These are phyloP conservation scores for Syrmaticus mikado DNA, from an alignment of 2,113 vertebrate species.

Conservation along the genomic window DNA sequence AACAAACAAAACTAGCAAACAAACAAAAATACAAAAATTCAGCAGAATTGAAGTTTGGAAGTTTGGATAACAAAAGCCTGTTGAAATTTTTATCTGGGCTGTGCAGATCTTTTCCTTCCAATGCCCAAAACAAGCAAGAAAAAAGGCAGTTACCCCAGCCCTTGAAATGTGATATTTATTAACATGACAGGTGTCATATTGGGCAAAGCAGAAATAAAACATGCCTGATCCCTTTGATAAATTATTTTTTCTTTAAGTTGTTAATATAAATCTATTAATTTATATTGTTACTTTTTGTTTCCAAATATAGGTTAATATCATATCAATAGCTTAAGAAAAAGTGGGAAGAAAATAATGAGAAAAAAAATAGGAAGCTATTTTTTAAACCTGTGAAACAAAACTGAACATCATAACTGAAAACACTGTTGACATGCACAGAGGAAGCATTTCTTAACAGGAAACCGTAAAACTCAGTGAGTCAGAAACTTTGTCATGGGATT, in stretches of 20 bases:
- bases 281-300: neutral
- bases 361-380: neutral
- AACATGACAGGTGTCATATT: neutral
- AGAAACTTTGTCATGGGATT: constrained; percentile 56
- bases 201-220: neutral
- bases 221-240: neutral
- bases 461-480: constrained; percentile 53
- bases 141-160: neutral
- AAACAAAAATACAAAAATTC: neutral
- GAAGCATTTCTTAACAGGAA: constrained; percentile 53
- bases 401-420: constrained; percentile 16
- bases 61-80: neutral
- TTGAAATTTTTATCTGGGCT: neutral
- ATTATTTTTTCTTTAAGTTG: neutral
- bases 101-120: neutral
- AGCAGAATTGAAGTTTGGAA: neutral
- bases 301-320: neutral
- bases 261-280: neutral
- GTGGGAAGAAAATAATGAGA: rapidly evolving
- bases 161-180: constrained; percentile 14
- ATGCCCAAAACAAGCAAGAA: neutral
- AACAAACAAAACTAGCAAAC: neutral
- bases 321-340: neutral
- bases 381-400: neutral
- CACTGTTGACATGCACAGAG: constrained; percentile 10